Conservation (phyloP, 30 jellyfish, hydroid and myxozoan genomes). For the Chrysaora quinquecirrha region DNA sequence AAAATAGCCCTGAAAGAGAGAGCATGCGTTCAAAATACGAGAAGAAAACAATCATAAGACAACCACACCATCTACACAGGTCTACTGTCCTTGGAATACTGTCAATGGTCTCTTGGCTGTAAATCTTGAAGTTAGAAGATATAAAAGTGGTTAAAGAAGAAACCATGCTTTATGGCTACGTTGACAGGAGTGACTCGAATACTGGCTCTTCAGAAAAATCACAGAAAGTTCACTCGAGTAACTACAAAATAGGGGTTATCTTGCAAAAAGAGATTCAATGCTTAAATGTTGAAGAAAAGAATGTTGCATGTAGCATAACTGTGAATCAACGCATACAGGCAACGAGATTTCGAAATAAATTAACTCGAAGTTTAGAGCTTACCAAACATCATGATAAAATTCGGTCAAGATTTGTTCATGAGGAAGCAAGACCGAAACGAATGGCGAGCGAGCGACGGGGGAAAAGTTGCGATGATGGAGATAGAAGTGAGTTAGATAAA, state of each 20-base stretch:
- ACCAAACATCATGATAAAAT: constrained; percentile 54
- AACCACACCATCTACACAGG: too few species aligned
- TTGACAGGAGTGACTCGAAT: neutral
- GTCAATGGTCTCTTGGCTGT: too few species aligned
- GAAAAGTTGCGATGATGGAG: too few species aligned
- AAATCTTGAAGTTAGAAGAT: too few species aligned
- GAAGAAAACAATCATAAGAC: too few species aligned
- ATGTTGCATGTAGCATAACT: constrained; percentile 61
- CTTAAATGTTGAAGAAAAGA: constrained; percentile 56
- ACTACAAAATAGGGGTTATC: constrained; percentile 51
- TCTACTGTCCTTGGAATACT: too few species aligned
- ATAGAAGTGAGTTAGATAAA: too few species aligned
- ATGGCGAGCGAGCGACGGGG: neutral
- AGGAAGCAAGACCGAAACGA: constrained; percentile 14
- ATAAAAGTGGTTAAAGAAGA: too few species aligned
- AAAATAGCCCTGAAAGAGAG: too few species aligned
- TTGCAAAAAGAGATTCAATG: constrained; percentile 47
- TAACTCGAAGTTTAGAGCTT: constrained; percentile 51
- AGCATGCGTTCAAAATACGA: too few species aligned
- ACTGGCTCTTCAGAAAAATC: constrained; percentile 22
- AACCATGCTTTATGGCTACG: constrained; percentile 8
- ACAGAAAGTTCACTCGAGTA: constrained; percentile 40
- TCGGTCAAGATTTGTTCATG: constrained; percentile 21
- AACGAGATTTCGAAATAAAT: constrained; percentile 58
- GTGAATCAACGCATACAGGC: constrained; percentile 44